Conservation (phyloP, 2,888 invertebrate species). For the Eilema caniola region DNA sequence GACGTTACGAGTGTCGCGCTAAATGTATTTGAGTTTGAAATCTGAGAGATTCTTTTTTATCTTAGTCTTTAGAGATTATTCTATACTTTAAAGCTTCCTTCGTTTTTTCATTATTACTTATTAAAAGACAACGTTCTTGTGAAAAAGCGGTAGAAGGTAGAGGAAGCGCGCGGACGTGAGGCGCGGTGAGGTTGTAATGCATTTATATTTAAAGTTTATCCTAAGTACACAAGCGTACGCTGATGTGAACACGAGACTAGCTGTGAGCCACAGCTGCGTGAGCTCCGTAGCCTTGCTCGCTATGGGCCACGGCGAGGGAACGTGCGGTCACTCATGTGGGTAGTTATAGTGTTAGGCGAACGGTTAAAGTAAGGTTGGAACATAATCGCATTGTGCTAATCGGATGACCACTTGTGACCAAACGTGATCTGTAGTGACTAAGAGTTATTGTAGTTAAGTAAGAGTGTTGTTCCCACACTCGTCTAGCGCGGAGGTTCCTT, state of each 20-base stretch:
- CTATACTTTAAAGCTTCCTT: constrained; percentile 41
- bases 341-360: not conserved
- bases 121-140: constrained; percentile 34
- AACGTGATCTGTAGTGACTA: not conserved
- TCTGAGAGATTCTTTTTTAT: constrained; percentile 66
- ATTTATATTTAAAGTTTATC: constrained; percentile 69
- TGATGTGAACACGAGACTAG: too few relatives aligned
- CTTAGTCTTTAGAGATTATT: constrained; percentile 45
- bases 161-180: constrained; percentile 47
- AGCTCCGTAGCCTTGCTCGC: not conserved
- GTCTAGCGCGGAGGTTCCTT: constrained; percentile 11
- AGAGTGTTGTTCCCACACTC: not conserved
- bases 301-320: not conserved
- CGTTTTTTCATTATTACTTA: constrained; percentile 46
- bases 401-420: not conserved
- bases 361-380: not conserved
- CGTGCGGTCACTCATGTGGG: not conserved
- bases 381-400: not conserved
- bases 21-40: constrained; percentile 62
- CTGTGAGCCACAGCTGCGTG: too few relatives aligned
- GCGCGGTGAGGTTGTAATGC: constrained; percentile 69
- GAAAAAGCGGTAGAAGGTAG: constrained; percentile 37
- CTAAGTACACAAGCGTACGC: constrained; percentile 35
- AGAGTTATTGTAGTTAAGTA: not conserved
- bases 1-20: constrained; percentile 64